Evolutionary conservation across 2,888 invertebrate genomes (phyloP).

Genomic region (Cistogaster globosa): DNA sequence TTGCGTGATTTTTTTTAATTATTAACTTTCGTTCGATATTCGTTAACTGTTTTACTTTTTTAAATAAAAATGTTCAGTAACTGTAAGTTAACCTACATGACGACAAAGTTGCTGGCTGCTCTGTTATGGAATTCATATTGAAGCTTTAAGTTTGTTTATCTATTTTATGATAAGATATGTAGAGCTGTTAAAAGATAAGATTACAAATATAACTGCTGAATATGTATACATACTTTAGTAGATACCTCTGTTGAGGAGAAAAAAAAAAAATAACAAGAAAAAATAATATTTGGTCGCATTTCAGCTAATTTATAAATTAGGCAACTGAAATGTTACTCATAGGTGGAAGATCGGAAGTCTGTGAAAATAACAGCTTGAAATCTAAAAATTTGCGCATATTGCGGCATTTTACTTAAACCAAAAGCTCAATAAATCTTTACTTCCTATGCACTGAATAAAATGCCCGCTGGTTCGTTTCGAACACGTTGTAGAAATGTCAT

Average conservation of each 20-base stretch:
- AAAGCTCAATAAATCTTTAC: too few species aligned
- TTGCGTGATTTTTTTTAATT: conserved; percentile 19
- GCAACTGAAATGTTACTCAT: conserved; percentile 26
- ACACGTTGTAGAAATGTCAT: too few species aligned
- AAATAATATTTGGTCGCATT: background rate
- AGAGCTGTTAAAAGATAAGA: conserved; percentile 55
- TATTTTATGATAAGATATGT: conserved; percentile 68
- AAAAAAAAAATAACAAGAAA: too few species aligned
- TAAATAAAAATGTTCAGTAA: conserved; percentile 40
- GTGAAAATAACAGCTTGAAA: background rate
- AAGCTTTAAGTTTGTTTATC: conserved; percentile 60
- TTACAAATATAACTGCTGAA: conserved; percentile 52
- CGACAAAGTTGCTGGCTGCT: conserved; percentile 50
- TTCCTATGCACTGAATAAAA: too few species aligned
- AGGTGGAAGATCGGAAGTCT: conserved; percentile 18
- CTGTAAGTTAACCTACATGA: conserved; percentile 47
- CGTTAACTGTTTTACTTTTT: conserved; percentile 52
- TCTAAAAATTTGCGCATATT: too few species aligned
- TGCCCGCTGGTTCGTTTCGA: too few species aligned
- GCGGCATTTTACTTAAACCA: too few species aligned
- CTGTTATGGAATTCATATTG: conserved; percentile 51
- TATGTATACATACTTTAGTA: background rate
- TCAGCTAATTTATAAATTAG: conserved; percentile 2
- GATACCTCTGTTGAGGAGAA: background rate
- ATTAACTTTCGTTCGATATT: conserved; percentile 63